phyloP scores from a whole-genome alignment of 1,140 invertebrate genomes.

The Bombus cullumanus region DNA sequence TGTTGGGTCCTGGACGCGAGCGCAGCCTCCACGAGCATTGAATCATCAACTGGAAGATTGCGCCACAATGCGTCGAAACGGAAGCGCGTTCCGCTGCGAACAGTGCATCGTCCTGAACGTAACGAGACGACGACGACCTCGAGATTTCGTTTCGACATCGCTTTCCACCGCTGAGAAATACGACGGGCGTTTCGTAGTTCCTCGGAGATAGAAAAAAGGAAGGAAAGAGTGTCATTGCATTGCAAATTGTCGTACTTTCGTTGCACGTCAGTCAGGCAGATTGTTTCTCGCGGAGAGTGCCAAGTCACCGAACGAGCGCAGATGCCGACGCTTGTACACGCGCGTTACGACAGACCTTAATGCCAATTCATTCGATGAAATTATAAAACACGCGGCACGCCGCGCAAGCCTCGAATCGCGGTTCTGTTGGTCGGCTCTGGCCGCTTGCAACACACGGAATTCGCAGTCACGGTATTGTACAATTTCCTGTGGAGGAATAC shows the following conservation, averaged over 20 bases:
- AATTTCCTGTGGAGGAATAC: constrained; percentile 36
- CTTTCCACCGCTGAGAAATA: not conserved
- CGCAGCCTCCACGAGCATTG: not conserved
- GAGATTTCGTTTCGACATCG: too few relatives aligned
- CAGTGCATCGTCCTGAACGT: not conserved
- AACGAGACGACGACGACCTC: not conserved
- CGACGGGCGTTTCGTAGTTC: not conserved
- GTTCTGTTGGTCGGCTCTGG: not conserved
- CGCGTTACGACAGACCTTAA: constrained; percentile 50
- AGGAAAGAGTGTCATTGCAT: constrained; percentile 5
- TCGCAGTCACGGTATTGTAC: constrained; percentile 47
- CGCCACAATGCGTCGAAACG: not conserved
- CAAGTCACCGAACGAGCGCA: constrained; percentile 46
- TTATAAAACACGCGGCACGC: constrained; percentile 56
- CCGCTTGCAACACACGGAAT: constrained; percentile 50
- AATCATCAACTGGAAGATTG: constrained; percentile 27
- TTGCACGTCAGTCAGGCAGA: constrained; percentile 21
- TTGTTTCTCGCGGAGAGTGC: constrained; percentile 54
- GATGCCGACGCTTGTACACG: constrained; percentile 28
- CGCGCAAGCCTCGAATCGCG: constrained; percentile 36
- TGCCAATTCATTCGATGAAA: constrained; percentile 66
- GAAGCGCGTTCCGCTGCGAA: not conserved
- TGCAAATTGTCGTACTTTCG: constrained; percentile 22
- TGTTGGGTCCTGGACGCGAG: not conserved
- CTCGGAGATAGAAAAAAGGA: not conserved